Conservation (phyloP, 2,113 vertebrate species). For the Ptychochromis oligacanthus region DNA sequence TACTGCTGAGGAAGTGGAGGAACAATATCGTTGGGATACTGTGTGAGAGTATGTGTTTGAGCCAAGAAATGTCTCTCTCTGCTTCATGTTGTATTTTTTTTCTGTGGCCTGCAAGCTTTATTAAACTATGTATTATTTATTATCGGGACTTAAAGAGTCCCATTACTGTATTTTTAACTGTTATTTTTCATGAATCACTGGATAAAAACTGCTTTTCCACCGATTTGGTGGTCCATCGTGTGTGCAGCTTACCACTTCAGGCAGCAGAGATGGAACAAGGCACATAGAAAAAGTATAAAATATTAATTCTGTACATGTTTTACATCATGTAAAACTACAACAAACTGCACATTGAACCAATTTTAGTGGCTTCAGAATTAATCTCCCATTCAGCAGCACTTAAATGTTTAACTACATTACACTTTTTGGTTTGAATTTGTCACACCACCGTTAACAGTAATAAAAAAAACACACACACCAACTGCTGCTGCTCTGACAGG, state of each 20-base stretch:
- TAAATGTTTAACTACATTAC: constrained; percentile 36
- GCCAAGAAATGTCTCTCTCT: not conserved
- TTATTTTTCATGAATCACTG: constrained; percentile 44
- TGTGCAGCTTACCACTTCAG: constrained; percentile 21
- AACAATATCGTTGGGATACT: constrained; percentile 1
- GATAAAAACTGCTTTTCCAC: constrained; percentile 11
- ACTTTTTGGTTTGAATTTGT: constrained; percentile 23
- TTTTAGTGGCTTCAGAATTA: constrained; percentile 36
- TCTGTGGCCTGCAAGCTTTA: constrained; percentile 6
- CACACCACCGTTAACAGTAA: not conserved
- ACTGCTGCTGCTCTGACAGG: constrained; percentile 9
- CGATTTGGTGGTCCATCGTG: not conserved
- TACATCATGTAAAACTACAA: constrained; percentile 48
- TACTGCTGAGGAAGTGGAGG: constrained; percentile 7
- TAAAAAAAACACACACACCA: constrained; percentile 20
- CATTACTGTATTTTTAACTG: constrained; percentile 48
- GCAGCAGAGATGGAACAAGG: constrained; percentile 30
- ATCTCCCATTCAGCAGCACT: constrained; percentile 34
- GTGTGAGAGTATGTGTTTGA: constrained; percentile 6
- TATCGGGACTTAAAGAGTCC: constrained; percentile 12
- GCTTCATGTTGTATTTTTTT: not conserved
- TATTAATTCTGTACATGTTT: constrained; percentile 39
- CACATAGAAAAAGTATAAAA: constrained; percentile 17
- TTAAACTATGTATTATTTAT: constrained; percentile 63
- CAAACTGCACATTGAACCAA: constrained; percentile 39